Conservation (phyloP, 2,888 invertebrate species). For the Scaeva pyrastri region DNA sequence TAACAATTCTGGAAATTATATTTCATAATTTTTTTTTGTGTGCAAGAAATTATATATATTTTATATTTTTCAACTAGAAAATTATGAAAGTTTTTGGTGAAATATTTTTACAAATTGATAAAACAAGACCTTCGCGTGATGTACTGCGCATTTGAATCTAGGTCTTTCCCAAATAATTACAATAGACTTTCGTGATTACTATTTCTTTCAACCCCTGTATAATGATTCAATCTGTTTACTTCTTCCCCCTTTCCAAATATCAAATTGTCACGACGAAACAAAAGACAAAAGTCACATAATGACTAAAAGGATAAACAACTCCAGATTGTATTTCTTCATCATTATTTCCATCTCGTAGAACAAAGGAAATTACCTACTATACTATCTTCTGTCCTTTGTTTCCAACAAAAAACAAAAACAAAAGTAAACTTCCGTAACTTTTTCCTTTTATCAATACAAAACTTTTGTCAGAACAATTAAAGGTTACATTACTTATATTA, state of each 20-base stretch:
- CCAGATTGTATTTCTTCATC: background rate
- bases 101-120: too few species aligned
- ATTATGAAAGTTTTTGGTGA: too few species aligned
- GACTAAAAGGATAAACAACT: background rate
- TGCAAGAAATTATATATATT: too few species aligned
- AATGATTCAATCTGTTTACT: background rate
- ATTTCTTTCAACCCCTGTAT: too few species aligned
- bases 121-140: too few species aligned
- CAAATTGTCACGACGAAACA: background rate
- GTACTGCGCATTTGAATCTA: too few species aligned
- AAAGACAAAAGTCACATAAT: background rate
- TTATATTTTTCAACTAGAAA: too few species aligned
- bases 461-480: conserved; percentile 40
- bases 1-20: too few species aligned
- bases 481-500: conserved; percentile 21
- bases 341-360: conserved; percentile 15
- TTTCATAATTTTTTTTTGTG: too few species aligned
- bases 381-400: background rate
- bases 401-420: background rate
- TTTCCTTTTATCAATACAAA: background rate
- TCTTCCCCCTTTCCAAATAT: background rate
- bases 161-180: too few species aligned
- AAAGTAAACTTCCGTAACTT: conserved; percentile 13
- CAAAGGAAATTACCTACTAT: conserved; percentile 18
- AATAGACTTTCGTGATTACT: too few species aligned